Conservation (phyloP, 2,888 invertebrate genomes). For the Tenthredo amoena region DNA sequence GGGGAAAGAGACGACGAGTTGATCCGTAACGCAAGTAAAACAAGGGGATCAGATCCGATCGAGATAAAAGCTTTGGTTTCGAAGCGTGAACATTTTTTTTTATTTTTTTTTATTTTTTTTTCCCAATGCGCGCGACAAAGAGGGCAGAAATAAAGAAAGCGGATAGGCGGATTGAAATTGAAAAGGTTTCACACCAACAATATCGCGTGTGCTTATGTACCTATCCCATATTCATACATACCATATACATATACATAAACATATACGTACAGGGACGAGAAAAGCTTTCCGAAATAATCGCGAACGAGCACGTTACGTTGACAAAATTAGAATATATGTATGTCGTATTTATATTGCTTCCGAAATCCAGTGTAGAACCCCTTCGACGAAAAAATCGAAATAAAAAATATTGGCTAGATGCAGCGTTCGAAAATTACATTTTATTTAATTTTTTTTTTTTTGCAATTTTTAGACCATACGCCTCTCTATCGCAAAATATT, state of each 20-base stretch:
- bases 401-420: no score
- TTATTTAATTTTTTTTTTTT: not conserved
- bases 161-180: constrained; percentile 38
- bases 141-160: not conserved
- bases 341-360: not conserved
- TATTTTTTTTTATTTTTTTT: not conserved
- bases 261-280: not conserved
- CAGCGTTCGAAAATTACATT: not conserved
- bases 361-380: not conserved
- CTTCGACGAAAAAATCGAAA: not conserved
- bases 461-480: not conserved
- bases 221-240: not conserved
- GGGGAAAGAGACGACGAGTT: not conserved
- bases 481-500: not conserved
- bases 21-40: constrained; percentile 44
- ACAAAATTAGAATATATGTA: not conserved
- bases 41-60: constrained; percentile 29
- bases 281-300: not conserved
- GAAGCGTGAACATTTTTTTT: constrained; percentile 21
- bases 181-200: constrained; percentile 32
- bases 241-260: not conserved
- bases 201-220: constrained; percentile 26
- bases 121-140: not conserved
- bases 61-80: constrained; percentile 42
- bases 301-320: not conserved